Evolutionary conservation across 2,888 invertebrate genomes (phyloP).

Genomic region (Habroteleia sp.): DNA sequence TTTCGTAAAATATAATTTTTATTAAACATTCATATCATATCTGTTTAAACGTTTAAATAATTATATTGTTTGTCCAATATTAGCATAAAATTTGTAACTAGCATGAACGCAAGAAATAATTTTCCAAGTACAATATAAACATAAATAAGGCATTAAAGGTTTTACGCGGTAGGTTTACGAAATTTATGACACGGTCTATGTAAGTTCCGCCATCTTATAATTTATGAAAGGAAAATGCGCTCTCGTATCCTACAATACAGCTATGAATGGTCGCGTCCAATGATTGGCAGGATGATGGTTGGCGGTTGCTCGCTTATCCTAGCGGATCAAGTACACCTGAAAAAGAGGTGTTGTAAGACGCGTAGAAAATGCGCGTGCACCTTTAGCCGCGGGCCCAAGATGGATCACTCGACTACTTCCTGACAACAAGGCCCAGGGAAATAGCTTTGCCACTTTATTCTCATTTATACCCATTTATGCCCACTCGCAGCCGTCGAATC

Average conservation of each 20-base stretch:
- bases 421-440: conserved; percentile 65
- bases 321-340: conserved; percentile 69
- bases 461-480: conserved; percentile 64
- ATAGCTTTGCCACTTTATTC: conserved; percentile 60
- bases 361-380: conserved; percentile 46
- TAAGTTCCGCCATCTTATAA: conserved; percentile 49
- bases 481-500: conserved; percentile 55
- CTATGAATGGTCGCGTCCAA: conserved; percentile 46
- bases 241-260: conserved; percentile 44
- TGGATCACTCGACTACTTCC: conserved; percentile 68
- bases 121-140: conserved; percentile 24
- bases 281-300: conserved; percentile 60
- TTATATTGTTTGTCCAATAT: conserved; percentile 4
- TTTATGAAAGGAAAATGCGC: conserved; percentile 54
- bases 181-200: conserved; percentile 54
- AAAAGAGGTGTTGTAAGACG: conserved; percentile 66
- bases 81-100: conserved; percentile 26
- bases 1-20: no score
- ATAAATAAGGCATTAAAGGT: conserved; percentile 38
- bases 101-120: conserved; percentile 23
- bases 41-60: no score
- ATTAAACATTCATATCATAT: no score
- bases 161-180: conserved; percentile 36
- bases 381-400: conserved; percentile 54
- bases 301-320: conserved; percentile 67